Evolutionary conservation across 2,113 vertebrate species (phyloP).

Genomic region (Nothocercus julius): DNA sequence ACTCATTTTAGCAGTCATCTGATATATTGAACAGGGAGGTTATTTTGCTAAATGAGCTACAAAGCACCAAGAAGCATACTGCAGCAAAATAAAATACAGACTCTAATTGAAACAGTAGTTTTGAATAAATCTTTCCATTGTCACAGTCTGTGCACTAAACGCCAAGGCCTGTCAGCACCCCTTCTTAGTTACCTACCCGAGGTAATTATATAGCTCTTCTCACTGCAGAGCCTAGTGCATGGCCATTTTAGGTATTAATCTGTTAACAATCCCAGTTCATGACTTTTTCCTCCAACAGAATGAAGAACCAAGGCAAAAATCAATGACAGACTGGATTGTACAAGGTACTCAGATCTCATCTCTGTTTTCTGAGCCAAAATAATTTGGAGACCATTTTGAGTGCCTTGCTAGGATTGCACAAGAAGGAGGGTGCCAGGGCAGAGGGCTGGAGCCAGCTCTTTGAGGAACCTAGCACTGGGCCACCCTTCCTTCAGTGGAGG

Average conservation of each 20-base stretch:
- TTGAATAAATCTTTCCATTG: conserved; percentile 66
- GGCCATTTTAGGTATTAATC: conserved; percentile 2
- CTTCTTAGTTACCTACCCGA: conserved; percentile 60
- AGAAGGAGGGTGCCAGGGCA: background rate
- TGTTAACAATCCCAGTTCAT: background rate
- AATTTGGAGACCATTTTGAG: background rate
- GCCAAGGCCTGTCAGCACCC: conserved; percentile 56
- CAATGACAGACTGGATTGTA: background rate
- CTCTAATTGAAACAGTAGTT: conserved; percentile 37
- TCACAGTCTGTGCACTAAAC: conserved; percentile 15
- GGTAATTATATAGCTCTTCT: conserved; percentile 34
- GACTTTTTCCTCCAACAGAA: background rate
- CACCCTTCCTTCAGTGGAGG: background rate
- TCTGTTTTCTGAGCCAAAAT: background rate
- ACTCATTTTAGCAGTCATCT: conserved; percentile 46
- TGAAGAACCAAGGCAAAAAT: background rate
- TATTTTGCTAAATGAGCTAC: conserved; percentile 56
- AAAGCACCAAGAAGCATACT: conserved; percentile 47
- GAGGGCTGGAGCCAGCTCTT: background rate
- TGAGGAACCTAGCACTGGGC: background rate
- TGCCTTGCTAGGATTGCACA: background rate
- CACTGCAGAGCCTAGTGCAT: background rate
- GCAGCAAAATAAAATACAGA: conserved; percentile 49
- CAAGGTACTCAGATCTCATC: background rate
- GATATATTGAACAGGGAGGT: conserved; percentile 31